Percentiles rank a stretch among this genome's conserved stretches.
Conservation (phyloP, 2,113 vertebrate species). For the Lates calcarifer region DNA sequence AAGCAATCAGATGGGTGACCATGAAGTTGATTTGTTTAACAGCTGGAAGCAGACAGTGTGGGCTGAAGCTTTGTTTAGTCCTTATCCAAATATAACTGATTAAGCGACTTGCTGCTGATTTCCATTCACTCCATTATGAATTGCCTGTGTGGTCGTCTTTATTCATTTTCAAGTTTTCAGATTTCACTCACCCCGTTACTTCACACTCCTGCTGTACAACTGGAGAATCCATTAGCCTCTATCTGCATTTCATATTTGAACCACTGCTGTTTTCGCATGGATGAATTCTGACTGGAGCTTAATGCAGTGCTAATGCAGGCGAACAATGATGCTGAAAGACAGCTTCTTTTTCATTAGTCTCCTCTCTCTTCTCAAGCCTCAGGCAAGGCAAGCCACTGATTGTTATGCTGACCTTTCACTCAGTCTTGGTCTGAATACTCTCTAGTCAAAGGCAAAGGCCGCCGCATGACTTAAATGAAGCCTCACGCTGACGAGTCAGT, state of each 20-base stretch:
- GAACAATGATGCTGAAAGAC: slow-evolving; percentile 4
- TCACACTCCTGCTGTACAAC: background rate
- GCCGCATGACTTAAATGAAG: slow-evolving; percentile 14
- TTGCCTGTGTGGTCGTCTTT: background rate
- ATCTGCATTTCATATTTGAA: slow-evolving; percentile 2
- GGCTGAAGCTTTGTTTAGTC: background rate
- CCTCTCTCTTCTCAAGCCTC: slow-evolving; percentile 19
- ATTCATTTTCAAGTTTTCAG: background rate
- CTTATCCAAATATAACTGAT: background rate
- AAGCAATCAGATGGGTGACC: background rate
- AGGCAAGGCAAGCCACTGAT: slow-evolving; percentile 34
- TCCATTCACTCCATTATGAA: background rate
- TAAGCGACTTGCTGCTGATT: background rate
- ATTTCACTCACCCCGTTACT: background rate
- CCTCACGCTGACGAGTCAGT: slow-evolving; percentile 9
- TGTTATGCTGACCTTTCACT: slow-evolving; percentile 67
- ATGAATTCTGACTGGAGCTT: slow-evolving; percentile 3
- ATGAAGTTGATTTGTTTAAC: background rate
- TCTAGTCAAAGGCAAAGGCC: slow-evolving; percentile 38
- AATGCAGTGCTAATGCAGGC: background rate
- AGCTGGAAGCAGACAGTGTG: slow-evolving; percentile 19
- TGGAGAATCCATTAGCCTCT: background rate
- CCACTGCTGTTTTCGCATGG: background rate
- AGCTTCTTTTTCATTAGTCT: slow-evolving; percentile 11
- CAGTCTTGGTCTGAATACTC: slow-evolving; percentile 29